Base-by-base conservation (phyloP, 1,140 invertebrate genomes). In the Cydia splendana region DNA sequence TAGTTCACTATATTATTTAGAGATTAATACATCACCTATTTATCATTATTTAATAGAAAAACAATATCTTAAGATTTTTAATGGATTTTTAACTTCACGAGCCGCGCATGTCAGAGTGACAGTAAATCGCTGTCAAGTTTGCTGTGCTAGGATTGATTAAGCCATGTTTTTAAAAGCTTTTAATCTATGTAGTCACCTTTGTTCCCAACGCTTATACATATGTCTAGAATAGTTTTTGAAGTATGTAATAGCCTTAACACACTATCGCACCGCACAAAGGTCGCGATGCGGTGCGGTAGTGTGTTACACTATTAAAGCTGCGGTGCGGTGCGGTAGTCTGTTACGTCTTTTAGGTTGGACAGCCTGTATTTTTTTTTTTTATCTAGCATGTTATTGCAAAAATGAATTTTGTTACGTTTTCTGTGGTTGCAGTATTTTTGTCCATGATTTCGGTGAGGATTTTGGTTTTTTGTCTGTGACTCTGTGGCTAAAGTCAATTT, bases 401-500 rank as follows among this genome's bases (percentile, higher is more conserved):
- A 65, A 12, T 65, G 12, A 3, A 2, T 13, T 12, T 65, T 30
- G 4, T 65, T 53, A 24, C 20, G 1, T 62, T 0, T 12, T 62
- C 57, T 62, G 57, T 62, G 57, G 20, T 62, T 62, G 20, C 20
- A 24, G 20, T 62, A 62, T 20, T 62, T 62, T 62, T 62, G 57
- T 62, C 53, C 53, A 34, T 67, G 65, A 71, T 71, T 71, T 71
- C 34, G 67, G 67, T 24, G 67, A 38, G n/a, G 30, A 69, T 38
- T 69, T 15, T 34, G 34, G 30, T 71, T 15, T 71, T 71, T 42
- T 71, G 34, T 71, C 67, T 71, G 67, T 71, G 67, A 38, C 30
- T 71, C 67, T 71, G 67, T 71, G 67, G 67, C 30, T 74, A 51
- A 57, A 53, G 45, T 75, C 74, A 53, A 75, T 38, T 45, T 38